A percentile compares a stretch with the other conserved stretches of the same genome.
Conservation (phyloP, 35 echinoderm and acorn worm species). For the Amphiura filiformis region DNA sequence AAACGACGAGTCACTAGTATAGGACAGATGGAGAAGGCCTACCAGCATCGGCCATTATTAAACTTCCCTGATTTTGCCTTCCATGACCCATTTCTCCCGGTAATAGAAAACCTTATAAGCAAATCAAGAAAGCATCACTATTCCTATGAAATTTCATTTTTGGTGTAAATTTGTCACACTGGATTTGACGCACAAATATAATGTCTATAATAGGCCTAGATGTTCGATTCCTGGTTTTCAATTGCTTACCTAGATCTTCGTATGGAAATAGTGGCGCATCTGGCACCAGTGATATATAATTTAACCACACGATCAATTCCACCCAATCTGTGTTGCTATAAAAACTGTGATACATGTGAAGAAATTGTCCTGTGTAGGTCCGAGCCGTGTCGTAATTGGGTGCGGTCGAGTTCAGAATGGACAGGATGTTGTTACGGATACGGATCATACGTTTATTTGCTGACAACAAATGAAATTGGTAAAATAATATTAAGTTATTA, state of each 20-base stretch:
- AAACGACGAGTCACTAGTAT: no score
- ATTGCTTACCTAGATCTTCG: slow-evolving; percentile 20
- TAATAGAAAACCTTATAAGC: no score
- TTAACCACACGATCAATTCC: slow-evolving; percentile 15
- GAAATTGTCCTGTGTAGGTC: not conserved
- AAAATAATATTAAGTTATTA: not conserved
- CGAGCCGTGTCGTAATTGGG: slow-evolving; percentile 34
- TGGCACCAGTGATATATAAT: not conserved
- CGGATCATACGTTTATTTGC: slow-evolving; percentile 11
- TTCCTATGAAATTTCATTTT: no score
- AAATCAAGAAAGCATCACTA: no score
- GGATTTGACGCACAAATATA: no score
- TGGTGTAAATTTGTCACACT: no score
- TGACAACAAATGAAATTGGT: slow-evolving; percentile 1
- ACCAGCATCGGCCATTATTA: no score
- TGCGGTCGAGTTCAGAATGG: not conserved
- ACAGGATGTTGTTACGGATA: not conserved
- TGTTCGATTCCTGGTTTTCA: no score
- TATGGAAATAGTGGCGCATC: not conserved
- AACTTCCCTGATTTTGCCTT: no score
- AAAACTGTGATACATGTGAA: slow-evolving; percentile 29
- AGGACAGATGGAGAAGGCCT: no score
- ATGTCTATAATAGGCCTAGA: no score
- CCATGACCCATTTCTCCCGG: no score
- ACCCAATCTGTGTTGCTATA: slow-evolving; percentile 54